phyloP scores from a whole-genome alignment of 2,888 invertebrate species.

The Glaucopsyche alexis region DNA sequence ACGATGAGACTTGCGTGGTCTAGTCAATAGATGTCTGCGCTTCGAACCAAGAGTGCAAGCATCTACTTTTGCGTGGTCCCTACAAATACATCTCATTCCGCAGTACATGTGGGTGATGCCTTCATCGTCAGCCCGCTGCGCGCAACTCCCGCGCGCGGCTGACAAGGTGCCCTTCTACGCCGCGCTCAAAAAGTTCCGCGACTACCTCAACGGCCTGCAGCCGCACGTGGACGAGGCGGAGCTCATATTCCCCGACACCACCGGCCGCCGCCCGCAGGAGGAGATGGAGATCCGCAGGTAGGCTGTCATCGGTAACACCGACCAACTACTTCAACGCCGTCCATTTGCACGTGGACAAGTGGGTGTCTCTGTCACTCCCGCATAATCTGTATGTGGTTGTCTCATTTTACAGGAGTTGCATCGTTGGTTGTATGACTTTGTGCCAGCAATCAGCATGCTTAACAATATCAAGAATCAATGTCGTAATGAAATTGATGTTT shows the following conservation, averaged over 20 bases:
- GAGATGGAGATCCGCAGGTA: slow-evolving; percentile 77
- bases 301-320: not conserved
- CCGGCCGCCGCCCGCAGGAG: slow-evolving; percentile 72
- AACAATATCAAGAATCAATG: no score
- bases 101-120: slow-evolving; percentile 99
- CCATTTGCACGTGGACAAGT: not conserved
- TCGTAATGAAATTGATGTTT: no score
- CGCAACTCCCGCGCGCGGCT: slow-evolving; percentile 97
- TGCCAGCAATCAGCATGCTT: no score
- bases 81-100: slow-evolving; percentile 51
- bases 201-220: slow-evolving; percentile 93
- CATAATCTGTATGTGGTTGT: no score
- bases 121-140: slow-evolving; percentile 97
- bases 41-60: no score
- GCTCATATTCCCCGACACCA: slow-evolving; percentile 87
- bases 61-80: no score
- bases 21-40: no score
- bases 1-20: no score
- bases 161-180: slow-evolving; percentile 99
- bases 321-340: not conserved
- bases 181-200: slow-evolving; percentile 96
- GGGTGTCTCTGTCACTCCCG: not conserved
- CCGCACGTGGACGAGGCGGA: slow-evolving; percentile 92
- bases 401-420: no score
- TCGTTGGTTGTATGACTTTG: no score